These are phyloP conservation scores for Neomorphus geoffroyi DNA, from an alignment of 2,797 vertebrate species.

Conservation along the genomic window DNA sequence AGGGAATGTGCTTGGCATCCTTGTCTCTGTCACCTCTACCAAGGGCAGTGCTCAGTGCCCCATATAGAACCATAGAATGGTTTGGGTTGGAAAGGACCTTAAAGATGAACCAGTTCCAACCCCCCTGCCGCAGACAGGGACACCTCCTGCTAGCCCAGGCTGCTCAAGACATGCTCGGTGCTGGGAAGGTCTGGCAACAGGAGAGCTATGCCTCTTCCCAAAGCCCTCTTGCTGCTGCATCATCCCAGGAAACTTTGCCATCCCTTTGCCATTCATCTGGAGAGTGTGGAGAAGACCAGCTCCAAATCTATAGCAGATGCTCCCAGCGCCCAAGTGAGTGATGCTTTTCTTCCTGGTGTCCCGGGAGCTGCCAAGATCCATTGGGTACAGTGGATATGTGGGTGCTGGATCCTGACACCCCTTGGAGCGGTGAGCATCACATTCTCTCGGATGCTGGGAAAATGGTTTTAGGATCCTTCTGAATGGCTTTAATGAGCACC, in stretches of 20 bases:
- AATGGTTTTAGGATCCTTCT: neutral
- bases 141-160: no score
- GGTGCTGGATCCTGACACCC: neutral
- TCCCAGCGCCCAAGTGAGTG: neutral
- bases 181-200: neutral
- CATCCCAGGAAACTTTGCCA: neutral
- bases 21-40: neutral
- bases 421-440: fast-evolving
- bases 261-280: neutral
- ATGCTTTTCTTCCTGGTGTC: neutral
- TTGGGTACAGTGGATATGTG: neutral
- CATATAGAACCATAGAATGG: no score
- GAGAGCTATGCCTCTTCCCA: neutral
- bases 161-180: neutral
- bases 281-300: neutral
- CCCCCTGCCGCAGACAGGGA: no score
- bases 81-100: no score
- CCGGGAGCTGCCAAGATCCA: neutral
- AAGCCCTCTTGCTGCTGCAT: fast-evolving
- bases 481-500: neutral
- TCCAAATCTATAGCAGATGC: neutral
- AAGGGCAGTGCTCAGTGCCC: neutral
- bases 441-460: neutral
- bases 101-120: no score
- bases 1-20: fast-evolving